Evolutionary conservation across 2,888 invertebrate species (phyloP), one percentile per base, ranked within the genome.

Genomic region (Schizaphis graminum): DNA sequence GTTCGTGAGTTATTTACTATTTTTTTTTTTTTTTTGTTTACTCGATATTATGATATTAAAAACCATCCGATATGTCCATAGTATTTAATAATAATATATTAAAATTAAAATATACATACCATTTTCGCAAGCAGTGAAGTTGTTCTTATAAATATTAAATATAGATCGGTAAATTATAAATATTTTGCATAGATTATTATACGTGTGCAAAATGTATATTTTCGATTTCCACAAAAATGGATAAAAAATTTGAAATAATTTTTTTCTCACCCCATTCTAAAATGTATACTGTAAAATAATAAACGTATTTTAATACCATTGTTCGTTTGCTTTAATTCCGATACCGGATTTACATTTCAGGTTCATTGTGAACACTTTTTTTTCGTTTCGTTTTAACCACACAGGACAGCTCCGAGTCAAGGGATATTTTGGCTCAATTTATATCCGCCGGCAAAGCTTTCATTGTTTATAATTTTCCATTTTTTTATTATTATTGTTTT

Each of bases 381-480:
- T 86, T 85, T 53, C 53, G 67, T 77, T 77, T 41, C 67, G 21
- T 77, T 24, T 53, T 56, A n/a, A 77, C 77, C 47, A 47, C 61
- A 67, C 35, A 49, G 67, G 93, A 89, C 89, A 90, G 89, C 89
- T 85, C 47, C 26, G 53, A 84, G 93, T 93, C 67, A 47, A 90
- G 89, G 89, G 84, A 93, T 93, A 89, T 93, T 93, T 93, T 57
- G 35, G 93, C 57, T 89, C 93, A 93, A 93, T 93, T 90, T 93
- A 93, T 93, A 93, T 93, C 89, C 89, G 49, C 47, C 57, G 47
- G 89, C 85, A 84, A 89, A 90, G 85, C 93, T 56, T 57, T 89
- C 93, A 93, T 93, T 93, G 93, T 93, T 93, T 85, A 90, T 93
- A 57, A 89, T 93, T 93, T 67, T 53, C 53, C 89, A 56, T 61